Conservation (phyloP, 2,888 invertebrate species). For the Metacarcinus magister region DNA sequence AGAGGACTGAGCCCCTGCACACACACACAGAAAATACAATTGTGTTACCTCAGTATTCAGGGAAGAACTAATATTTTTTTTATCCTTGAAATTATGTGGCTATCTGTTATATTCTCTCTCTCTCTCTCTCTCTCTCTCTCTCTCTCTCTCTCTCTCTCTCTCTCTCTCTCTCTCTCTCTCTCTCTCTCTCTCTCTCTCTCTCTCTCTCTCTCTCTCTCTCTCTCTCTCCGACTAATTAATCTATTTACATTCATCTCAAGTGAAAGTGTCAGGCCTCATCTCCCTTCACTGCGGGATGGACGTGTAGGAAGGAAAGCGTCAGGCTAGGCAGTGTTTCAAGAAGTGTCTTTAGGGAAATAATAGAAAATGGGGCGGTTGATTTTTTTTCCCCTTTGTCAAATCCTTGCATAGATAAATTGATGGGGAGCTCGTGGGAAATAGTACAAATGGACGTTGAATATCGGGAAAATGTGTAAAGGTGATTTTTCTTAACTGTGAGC, state of each 20-base stretch:
- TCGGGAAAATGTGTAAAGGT: not conserved
- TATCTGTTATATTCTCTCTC: not conserved
- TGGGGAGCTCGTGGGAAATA: slow-evolving; percentile 35
- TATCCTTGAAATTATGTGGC: too few relatives aligned
- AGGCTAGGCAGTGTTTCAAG: not conserved
- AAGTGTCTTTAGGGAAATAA: not conserved
- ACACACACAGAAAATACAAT: not conserved
- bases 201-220: slow-evolving; percentile 5
- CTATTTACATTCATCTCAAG: not conserved
- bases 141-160: slow-evolving; percentile 14
- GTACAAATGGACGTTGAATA: not conserved
- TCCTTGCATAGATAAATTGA: not conserved
- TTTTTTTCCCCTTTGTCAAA: not conserved
- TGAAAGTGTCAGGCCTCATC: not conserved
- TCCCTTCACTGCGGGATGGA: not conserved
- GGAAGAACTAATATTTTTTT: not conserved
- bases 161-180: slow-evolving; percentile 26
- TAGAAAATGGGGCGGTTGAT: not conserved
- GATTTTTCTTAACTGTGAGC: not conserved
- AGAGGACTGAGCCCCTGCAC: not conserved
- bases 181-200: slow-evolving; percentile 26
- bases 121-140: slow-evolving; percentile 2
- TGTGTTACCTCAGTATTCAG: not conserved
- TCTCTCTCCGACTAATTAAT: not conserved
- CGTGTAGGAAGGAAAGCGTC: not conserved